Base-by-base conservation (phyloP, 2,797 vertebrate species). In the Pteropus rufus region DNA sequence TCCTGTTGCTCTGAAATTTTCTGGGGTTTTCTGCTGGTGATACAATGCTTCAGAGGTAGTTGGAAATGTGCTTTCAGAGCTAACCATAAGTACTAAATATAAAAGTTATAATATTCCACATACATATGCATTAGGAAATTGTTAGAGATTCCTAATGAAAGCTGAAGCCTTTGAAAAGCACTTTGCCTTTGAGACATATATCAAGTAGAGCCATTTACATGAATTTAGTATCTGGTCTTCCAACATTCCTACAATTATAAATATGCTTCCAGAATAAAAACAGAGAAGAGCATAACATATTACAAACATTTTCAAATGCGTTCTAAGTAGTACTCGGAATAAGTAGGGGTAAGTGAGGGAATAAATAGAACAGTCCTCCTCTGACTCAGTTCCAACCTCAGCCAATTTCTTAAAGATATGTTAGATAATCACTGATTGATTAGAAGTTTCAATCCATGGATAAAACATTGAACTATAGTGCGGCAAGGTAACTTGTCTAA, bases 241-340 rank as follows among this genome's bases (percentile, higher is more conserved):
- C 62, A 23, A 44, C 7, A 73, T 79, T 86, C 58, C 11, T 83
- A 39, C 5, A 67, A 84, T 69, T 82, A 58, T 49, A 92, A 89
- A 80, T 58, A 80, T 39, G 6, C 24, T 83, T 89, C 10, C 76
- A 69, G 34, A 93, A 87, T 91, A 91, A 94, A 94, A 92, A 49
- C 11, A 39, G 39, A 81, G 7, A 46, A 56, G 26, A 87, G 5
- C 49, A 9, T 24, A 80, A 73, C 2, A 19, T 9, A 72, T 69
- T 52, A 69, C 1, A 85, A 79, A 1, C 10, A 64, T 92, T 86
- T 94, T 36, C 15, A 75, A 62, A 19, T 52, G 16, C 76, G 14
- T 58, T 56, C 58, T 52, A 54, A 3, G n/a, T 70, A 54, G 39
- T 75, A 44, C n/a, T 54, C 52, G 7, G 6, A 62, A 69, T 64